phyloP scores from a whole-genome alignment of 2,888 invertebrate species.

The Toxonevra muliebris region DNA sequence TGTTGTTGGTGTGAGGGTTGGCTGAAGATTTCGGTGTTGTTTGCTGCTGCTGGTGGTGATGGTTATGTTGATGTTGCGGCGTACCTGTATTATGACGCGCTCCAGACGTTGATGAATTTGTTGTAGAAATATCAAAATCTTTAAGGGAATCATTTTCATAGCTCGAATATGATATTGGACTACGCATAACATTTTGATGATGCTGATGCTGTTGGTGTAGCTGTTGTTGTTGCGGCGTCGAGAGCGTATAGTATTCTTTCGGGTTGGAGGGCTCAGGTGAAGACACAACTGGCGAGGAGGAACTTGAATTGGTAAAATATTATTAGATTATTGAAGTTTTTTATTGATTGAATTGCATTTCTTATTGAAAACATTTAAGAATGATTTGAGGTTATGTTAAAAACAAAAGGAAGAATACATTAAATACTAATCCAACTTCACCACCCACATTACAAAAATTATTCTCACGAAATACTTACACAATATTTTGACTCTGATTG shows the following conservation, averaged over 20 bases:
- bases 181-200: slow-evolving; percentile 48
- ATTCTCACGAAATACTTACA: slow-evolving; percentile 37
- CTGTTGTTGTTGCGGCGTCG: slow-evolving; percentile 38
- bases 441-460: neutral
- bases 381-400: neutral
- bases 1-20: slow-evolving; percentile 39
- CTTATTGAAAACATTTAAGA: neutral
- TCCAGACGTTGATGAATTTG: slow-evolving; percentile 40
- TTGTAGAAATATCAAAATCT: slow-evolving; percentile 57
- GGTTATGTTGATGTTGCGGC: slow-evolving; percentile 44
- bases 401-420: neutral
- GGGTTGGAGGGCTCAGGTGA: slow-evolving; percentile 50
- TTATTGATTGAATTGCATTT: neutral
- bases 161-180: slow-evolving; percentile 61
- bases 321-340: neutral
- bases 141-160: slow-evolving; percentile 66
- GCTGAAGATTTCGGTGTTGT: slow-evolving; percentile 51
- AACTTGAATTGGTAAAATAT: slow-evolving; percentile 28
- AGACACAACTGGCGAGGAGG: slow-evolving; percentile 49
- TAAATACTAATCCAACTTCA: neutral
- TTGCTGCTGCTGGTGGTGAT: slow-evolving; percentile 35
- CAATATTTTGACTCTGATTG: slow-evolving; percentile 42
- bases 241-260: slow-evolving; percentile 45
- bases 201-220: slow-evolving; percentile 32
- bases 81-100: slow-evolving; percentile 50